phyloP scores from a whole-genome alignment of 2,113 vertebrate genomes.

The Australoheros scitulus region DNA sequence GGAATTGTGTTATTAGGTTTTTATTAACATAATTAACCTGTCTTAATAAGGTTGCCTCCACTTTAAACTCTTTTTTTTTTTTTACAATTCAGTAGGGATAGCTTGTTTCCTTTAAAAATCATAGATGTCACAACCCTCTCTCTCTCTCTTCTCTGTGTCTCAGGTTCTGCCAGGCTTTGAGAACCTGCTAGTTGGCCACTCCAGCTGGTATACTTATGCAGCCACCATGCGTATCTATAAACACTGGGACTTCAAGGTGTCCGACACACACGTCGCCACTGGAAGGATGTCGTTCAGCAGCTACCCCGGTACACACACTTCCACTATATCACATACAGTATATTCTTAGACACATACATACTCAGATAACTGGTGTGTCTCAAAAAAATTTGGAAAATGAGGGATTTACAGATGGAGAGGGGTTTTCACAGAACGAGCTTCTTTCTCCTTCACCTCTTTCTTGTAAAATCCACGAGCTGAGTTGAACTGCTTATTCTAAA shows the following conservation, averaged over 20 bases:
- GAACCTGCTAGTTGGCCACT: constrained; percentile 88
- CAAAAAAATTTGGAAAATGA: not conserved
- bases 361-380: not conserved
- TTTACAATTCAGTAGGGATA: not conserved
- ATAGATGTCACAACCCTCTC: not conserved
- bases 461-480: not conserved
- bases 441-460: not conserved
- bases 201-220: constrained; percentile 91
- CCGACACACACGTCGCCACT: constrained; percentile 75
- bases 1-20: not conserved
- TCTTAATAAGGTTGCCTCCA: constrained; percentile 6
- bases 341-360: not conserved
- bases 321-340: not conserved
- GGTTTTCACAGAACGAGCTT: not conserved
- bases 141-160: not conserved
- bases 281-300: constrained; percentile 89
- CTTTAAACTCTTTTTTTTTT: not conserved
- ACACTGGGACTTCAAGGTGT: constrained; percentile 89
- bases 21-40: not conserved
- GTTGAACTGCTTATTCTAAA: constrained; percentile 35
- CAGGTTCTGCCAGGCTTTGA: constrained; percentile 91
- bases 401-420: not conserved
- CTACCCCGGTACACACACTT: constrained; percentile 83
- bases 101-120: not conserved
- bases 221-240: constrained; percentile 91